A percentile compares a stretch with the other conserved stretches of the same genome.
phyloP scores from a whole-genome alignment of 2,888 invertebrate species.

The Pyrgus malvae region DNA sequence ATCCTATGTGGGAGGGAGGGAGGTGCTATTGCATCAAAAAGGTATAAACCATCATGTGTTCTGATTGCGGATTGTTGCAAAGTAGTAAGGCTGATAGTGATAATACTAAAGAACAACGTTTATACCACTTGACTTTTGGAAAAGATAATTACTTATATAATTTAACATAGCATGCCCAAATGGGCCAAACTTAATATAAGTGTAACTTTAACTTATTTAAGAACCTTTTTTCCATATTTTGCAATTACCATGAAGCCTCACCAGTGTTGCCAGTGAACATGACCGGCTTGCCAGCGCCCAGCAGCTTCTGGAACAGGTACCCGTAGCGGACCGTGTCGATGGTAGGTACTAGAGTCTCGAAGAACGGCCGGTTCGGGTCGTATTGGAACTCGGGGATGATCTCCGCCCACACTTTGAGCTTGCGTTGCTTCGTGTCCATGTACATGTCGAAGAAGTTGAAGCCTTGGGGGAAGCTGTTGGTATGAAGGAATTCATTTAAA shows the following conservation, averaged over 20 bases:
- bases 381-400: conserved; percentile 89
- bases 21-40: too few species aligned
- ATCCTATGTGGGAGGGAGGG: too few species aligned
- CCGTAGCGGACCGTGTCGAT: conserved; percentile 95
- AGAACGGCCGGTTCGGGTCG: conserved; percentile 87
- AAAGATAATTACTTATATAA: too few species aligned
- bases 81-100: too few species aligned
- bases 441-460: conserved; percentile 88
- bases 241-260: conserved; percentile 41
- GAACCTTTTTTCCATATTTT: too few species aligned
- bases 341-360: conserved; percentile 95
- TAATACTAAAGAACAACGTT: too few species aligned
- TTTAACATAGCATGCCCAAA: too few species aligned
- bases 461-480: conserved; percentile 85
- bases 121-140: too few species aligned
- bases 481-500: background rate
- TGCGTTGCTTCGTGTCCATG: conserved; percentile 86
- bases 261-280: conserved; percentile 95
- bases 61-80: too few species aligned
- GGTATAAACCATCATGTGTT: too few species aligned
- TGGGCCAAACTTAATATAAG: too few species aligned
- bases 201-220: too few species aligned
- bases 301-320: conserved; percentile 88
- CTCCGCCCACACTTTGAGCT: conserved; percentile 89
- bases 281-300: conserved; percentile 88